Base-by-base conservation (phyloP, 2,113 vertebrate genomes). In the Esox niger region DNA sequence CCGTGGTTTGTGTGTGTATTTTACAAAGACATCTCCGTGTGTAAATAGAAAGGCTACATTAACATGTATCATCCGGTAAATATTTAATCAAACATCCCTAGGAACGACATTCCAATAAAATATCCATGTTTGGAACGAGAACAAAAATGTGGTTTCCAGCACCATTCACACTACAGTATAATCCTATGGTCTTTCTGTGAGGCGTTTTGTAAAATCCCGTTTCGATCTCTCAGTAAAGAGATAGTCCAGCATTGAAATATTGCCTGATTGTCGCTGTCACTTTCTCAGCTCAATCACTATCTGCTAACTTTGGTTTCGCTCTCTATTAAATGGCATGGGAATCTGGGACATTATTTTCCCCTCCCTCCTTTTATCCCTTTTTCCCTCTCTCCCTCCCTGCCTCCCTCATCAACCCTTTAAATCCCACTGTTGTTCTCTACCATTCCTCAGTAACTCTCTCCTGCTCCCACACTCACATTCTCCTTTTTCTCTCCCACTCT, bases 241-340 rank as follows among this genome's bases (percentile, higher is more conserved):
- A 11, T n/a, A 23, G 33, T 81, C 75, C 80, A 73, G 66, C 62
- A 57, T 64, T 52, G 29, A 54, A 72, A 73, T 70, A 26, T 17
- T n/a, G 17, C 9, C 29, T 70, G 71, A n/a, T n/a, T n/a, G n/a
- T n/a, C 70, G 76, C 87, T 84, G 68, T 74, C 80, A 70, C 79
- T 38, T 69, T 80, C 76, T 69, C 79, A 71, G 78, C 82, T 84
- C 84, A 83, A 76, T 15, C 70, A 77, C 27, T 65, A 86, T 71
- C 61, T 66, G 80, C 59, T 67, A 61, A 82, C 71, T 84, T 84
- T 81, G 84, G 70, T 86, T 88, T 79, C 76, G 56, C 82, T 88
- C 78, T 81, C 82, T 82, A 57, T 76, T 77, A 84, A 74, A 90
- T 85, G 77, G 73, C 86, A 74, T 88, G 71, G 88, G 75, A 81